Percentiles rank a stretch among this genome's conserved stretches.
These are phyloP conservation scores for Papilio machaon DNA, from an alignment of 1,140 invertebrate species.

Conservation along the genomic window DNA sequence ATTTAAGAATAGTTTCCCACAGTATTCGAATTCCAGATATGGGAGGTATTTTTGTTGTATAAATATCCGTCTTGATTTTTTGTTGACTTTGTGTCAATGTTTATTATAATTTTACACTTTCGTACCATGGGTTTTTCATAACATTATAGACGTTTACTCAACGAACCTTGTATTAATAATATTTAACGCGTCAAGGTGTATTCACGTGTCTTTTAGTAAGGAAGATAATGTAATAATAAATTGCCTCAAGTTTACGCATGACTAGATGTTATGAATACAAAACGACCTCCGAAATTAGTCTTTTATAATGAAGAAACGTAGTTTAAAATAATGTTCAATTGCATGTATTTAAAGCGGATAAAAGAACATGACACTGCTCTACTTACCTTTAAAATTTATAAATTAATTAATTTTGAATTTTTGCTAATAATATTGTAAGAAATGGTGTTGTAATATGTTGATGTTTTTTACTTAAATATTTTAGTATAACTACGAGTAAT, in stretches of 20 bases:
- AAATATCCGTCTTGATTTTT: not conserved
- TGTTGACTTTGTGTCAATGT: not conserved
- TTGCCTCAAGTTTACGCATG: not conserved
- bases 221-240: not conserved
- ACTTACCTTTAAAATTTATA: not conserved
- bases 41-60: constrained; percentile 3
- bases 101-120: constrained; percentile 1
- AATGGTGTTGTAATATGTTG: not conserved
- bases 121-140: not conserved
- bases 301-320: not conserved
- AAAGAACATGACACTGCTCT: not conserved
- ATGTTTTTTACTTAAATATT: no score
- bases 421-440: not conserved
- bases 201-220: not conserved
- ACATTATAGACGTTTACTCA: not conserved
- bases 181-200: not conserved
- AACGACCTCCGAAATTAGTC: constrained; percentile 1
- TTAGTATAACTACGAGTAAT: no score
- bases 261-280: not conserved
- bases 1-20: no score
- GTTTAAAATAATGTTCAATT: constrained; percentile 15
- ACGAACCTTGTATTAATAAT: not conserved
- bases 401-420: not conserved
- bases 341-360: not conserved
- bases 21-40: not conserved